Percentiles rank a stretch among this genome's conserved stretches.
phyloP scores from a whole-genome alignment of 2,888 invertebrate genomes.

The Mamestra brassicae region DNA sequence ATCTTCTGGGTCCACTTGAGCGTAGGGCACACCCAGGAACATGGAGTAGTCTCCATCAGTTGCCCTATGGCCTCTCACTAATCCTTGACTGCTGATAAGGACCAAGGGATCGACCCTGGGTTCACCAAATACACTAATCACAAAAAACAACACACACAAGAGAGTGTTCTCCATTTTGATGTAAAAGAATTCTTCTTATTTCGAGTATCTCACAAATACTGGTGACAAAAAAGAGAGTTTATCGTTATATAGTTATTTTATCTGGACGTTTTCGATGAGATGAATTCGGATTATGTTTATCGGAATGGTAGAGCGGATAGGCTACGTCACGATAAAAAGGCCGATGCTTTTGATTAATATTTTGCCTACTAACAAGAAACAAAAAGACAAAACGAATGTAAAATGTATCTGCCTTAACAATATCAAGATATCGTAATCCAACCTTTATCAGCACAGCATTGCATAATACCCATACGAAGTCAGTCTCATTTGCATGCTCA shows the following conservation, averaged over 20 bases:
- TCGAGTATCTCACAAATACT: conserved; percentile 57
- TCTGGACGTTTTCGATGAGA: conserved; percentile 75
- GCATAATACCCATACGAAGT: conserved; percentile 40
- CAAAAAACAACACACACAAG: conserved; percentile 60
- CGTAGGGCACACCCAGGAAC: conserved; percentile 87
- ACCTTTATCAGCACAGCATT: conserved; percentile 44
- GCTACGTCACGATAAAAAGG: conserved; percentile 57
- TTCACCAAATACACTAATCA: conserved; percentile 65
- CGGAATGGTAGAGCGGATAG: conserved; percentile 64
- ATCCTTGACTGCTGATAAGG: conserved; percentile 79
- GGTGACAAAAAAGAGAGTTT: conserved; percentile 36
- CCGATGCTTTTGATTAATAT: conserved; percentile 32
- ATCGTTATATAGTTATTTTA: conserved; percentile 72
- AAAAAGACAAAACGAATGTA: conserved; percentile 4
- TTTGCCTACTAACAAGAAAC: conserved; percentile 2
- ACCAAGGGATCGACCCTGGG: conserved; percentile 85
- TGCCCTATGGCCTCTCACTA: conserved; percentile 82
- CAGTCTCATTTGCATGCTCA: conserved; percentile 39
- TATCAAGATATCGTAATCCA: conserved; percentile 33
- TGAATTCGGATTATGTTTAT: conserved; percentile 68
- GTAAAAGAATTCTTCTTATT: conserved; percentile 25
- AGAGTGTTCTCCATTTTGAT: conserved; percentile 66
- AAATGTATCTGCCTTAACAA: conserved; percentile 27
- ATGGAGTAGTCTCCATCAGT: conserved; percentile 82
- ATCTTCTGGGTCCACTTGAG: conserved; percentile 79